Conservation (phyloP, 2,113 vertebrate species). For the Pagrus major region DNA sequence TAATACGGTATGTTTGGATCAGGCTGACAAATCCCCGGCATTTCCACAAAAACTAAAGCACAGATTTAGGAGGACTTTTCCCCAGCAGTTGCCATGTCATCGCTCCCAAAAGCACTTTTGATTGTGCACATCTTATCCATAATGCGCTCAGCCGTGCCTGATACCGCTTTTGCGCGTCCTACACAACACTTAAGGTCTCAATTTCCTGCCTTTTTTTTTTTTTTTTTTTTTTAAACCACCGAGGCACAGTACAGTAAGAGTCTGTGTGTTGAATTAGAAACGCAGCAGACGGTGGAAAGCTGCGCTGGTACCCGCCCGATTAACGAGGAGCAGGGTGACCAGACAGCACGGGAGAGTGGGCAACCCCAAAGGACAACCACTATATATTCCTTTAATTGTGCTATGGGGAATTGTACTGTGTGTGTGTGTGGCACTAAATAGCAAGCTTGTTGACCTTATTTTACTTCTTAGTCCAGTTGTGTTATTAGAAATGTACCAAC, state of each 20-base stretch:
- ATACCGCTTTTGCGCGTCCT: slow-evolving; percentile 11
- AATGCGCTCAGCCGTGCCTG: slow-evolving; percentile 13
- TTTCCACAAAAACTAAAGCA: slow-evolving; percentile 58
- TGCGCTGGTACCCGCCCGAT: slow-evolving; percentile 78
- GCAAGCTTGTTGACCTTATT: neutral
- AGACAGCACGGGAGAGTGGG: slow-evolving; percentile 36
- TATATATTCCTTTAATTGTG: slow-evolving; percentile 5
- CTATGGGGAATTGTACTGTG: slow-evolving; percentile 7
- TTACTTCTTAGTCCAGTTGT: neutral
- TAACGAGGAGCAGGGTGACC: slow-evolving; percentile 70
- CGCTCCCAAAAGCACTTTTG: slow-evolving; percentile 24
- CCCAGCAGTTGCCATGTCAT: slow-evolving; percentile 17
- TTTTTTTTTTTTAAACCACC: too few species aligned
- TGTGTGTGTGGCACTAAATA: neutral
- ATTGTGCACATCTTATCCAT: slow-evolving; percentile 20
- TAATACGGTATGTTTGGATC: slow-evolving; percentile 69
- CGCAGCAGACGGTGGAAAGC: slow-evolving; percentile 74
- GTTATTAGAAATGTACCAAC: neutral
- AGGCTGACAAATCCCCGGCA: slow-evolving; percentile 65
- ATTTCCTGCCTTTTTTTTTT: neutral
- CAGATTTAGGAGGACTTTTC: slow-evolving; percentile 53
- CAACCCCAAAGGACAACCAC: slow-evolving; percentile 27
- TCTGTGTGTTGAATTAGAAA: slow-evolving; percentile 71
- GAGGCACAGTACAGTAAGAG: slow-evolving; percentile 8
- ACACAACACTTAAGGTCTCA: slow-evolving; percentile 1